Percentiles rank a stretch among this genome's conserved stretches.
phyloP scores from a whole-genome alignment of 2,113 vertebrate genomes.

The Leucoraja erinaceus region DNA sequence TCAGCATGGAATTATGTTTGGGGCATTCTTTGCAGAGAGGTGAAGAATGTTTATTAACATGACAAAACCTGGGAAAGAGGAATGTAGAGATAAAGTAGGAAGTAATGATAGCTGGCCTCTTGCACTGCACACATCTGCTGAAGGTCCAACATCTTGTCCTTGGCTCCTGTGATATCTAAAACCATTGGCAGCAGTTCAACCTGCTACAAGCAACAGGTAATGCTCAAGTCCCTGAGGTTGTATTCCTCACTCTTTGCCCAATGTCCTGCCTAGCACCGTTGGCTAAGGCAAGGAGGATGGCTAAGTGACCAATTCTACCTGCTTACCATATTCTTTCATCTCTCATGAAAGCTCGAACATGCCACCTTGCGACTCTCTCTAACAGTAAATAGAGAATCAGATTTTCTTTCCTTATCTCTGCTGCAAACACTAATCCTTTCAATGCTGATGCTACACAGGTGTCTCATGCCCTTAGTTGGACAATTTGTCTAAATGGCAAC shows the following conservation, averaged over 20 bases:
- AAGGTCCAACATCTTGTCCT: background rate
- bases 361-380: background rate
- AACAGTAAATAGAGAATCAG: background rate
- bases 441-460: too few relatives aligned
- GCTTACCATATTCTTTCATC: background rate
- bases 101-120: background rate
- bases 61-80: background rate
- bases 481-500: background rate
- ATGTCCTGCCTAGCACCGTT: background rate
- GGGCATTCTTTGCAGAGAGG: background rate
- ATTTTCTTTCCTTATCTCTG: background rate
- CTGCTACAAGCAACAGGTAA: background rate
- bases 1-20: background rate
- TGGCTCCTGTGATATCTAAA: background rate
- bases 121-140: background rate
- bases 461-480: background rate
- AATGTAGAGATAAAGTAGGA: background rate
- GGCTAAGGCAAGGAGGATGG: background rate
- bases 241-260: background rate
- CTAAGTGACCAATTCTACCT: background rate
- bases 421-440: background rate
- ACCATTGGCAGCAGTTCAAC: background rate
- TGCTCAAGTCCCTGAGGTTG: background rate
- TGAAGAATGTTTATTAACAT: background rate
- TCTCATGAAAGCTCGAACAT: background rate